These are phyloP conservation scores for Micrasema longulum DNA, from an alignment of 1,140 invertebrate species.

Conservation along the genomic window DNA sequence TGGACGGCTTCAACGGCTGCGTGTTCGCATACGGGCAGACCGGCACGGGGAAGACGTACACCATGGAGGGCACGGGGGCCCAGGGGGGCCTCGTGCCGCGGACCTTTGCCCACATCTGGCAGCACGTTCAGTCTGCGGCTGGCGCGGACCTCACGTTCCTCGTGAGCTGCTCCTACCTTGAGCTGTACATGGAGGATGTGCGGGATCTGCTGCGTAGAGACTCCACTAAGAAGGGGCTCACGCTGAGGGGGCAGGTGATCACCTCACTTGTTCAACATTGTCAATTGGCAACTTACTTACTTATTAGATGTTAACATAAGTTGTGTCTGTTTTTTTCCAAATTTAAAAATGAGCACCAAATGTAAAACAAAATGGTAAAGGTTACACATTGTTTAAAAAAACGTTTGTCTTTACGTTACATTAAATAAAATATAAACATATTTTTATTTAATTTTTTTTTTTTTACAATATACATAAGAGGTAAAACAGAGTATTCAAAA, in stretches of 20 bases:
- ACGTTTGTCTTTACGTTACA: no score
- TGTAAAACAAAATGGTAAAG: no score
- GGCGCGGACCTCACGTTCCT: conserved; percentile 91
- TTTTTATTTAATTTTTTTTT: no score
- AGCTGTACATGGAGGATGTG: conserved; percentile 95
- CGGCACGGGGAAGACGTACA: conserved; percentile 93
- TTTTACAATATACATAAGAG: no score
- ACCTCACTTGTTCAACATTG: no score
- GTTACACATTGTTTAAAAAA: no score
- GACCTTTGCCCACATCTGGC: conserved; percentile 96
- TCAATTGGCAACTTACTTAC: no score
- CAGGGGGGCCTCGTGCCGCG: conserved; percentile 91
- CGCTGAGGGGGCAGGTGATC: conserved; percentile 65
- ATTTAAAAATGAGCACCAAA: no score
- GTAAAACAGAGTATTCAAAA: no score
- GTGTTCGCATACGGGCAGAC: conserved; percentile 98
- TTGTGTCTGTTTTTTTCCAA: no score
- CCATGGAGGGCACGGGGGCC: conserved; percentile 90
- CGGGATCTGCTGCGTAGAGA: conserved; percentile 92
- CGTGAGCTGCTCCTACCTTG: conserved; percentile 92
- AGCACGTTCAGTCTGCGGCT: conserved; percentile 82
- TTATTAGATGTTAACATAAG: no score
- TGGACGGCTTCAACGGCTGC: conserved; percentile 96
- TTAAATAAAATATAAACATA: no score
- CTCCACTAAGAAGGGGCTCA: conserved; percentile 67